Evolutionary conservation across 2,797 vertebrate genomes (phyloP).

Genomic region (Paratrypauchen microcephalus): DNA sequence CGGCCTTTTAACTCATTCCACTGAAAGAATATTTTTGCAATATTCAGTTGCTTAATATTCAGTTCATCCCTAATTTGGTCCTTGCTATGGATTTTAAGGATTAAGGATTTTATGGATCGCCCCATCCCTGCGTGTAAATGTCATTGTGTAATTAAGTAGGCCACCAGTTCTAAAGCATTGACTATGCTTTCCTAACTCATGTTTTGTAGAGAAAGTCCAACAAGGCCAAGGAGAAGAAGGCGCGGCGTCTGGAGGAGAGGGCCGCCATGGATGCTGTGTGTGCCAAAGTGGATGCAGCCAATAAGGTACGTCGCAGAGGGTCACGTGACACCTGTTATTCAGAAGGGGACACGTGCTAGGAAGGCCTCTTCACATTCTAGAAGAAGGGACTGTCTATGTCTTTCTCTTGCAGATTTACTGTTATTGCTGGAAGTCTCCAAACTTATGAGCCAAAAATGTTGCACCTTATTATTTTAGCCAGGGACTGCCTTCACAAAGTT

Average conservation of each 20-base stretch:
- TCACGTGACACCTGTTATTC: background rate
- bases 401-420: too few species aligned
- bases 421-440: background rate
- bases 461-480: background rate
- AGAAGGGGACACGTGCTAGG: background rate
- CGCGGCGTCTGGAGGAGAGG: constrained; percentile 87
- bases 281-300: constrained; percentile 92
- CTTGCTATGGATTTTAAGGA: too few species aligned
- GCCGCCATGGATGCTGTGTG: constrained; percentile 93
- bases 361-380: too few species aligned
- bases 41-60: too few species aligned
- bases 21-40: too few species aligned
- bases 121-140: too few species aligned
- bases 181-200: background rate
- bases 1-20: too few species aligned
- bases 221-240: constrained; percentile 93
- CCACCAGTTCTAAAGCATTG: too few species aligned
- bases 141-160: too few species aligned
- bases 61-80: too few species aligned
- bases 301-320: constrained; percentile 79
- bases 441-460: background rate
- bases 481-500: background rate
- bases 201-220: constrained; percentile 84
- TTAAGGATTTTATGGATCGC: too few species aligned
- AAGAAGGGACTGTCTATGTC: too few species aligned